Base-by-base conservation (phyloP, 2,113 vertebrate species). In the Sisor rabdophorus region DNA sequence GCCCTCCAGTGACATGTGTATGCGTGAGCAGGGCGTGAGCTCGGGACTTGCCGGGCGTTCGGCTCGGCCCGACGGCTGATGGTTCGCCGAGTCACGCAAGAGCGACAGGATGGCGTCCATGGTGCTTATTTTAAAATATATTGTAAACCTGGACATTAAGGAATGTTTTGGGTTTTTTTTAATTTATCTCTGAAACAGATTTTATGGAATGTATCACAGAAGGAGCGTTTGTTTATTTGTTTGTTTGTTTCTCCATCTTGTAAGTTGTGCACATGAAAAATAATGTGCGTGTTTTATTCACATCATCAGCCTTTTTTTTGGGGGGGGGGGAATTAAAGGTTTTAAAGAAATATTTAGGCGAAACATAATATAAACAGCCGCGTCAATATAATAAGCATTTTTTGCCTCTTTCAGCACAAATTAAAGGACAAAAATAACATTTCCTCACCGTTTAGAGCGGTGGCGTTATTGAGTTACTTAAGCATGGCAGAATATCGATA, bases 1-100 rank as follows among this genome's bases (percentile, higher is more conserved):
- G 69, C 78, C 84, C 84, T 88, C 54, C 76, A 77, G 79, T 85
- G 67, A 84, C 84, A 87, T 61, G 26, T 63, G 65, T 60, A 67
- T 72, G 70, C 58, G 77, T 81, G 67, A 61, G 40, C 36, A 70
- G 28, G 40, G 15, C 30, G 44, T 56, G 36, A 36, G 50, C 60
- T 67, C 17, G 22, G 44, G 73, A 73, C 61, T 44, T 48, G 56
- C 26, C 7, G 53, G 56, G 52, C 28, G 13, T 74, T 71, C 50
- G 20, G 44, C 61, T 73, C 52, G 5, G 40, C 8, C n/a, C 2
- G 40, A 30, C 30, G 28, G 70, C 53, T 7, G 53, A 40, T 19
- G 63, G 44, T 26, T 63, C 47, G 22, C 7, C 32, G 30, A 55
- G 26, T 22, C 36, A 17, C 30, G 20, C 17, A 6, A 24, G 50